Evolutionary conservation across 2,113 vertebrate species (phyloP).

Genomic region (Anoura caudifer): DNA sequence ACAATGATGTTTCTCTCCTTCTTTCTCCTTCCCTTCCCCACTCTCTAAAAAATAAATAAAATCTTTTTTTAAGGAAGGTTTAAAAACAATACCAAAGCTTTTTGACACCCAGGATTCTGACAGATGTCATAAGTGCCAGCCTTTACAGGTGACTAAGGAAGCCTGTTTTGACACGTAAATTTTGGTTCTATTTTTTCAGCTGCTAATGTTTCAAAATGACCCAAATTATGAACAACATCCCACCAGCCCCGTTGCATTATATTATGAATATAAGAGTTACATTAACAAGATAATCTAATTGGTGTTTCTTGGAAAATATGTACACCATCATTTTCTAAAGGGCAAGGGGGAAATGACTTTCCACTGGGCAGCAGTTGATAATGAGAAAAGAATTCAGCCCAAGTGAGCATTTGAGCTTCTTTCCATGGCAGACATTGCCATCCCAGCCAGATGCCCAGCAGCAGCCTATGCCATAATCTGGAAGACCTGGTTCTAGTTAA

Average conservation of each 20-base stretch:
- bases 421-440: not conserved
- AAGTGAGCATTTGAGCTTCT: not conserved
- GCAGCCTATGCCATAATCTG: not conserved
- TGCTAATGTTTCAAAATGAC: slow-evolving; percentile 19
- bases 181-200: not conserved
- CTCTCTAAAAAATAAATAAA: no score
- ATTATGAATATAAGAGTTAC: slow-evolving; percentile 37
- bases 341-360: not conserved
- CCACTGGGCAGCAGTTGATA: not conserved
- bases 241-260: slow-evolving; percentile 19
- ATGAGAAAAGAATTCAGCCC: not conserved
- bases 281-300: slow-evolving; percentile 45
- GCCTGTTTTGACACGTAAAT: not conserved
- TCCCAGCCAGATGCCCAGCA: not conserved
- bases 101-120: not conserved
- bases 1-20: no score
- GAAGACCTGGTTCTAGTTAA: not conserved
- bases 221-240: slow-evolving; percentile 21
- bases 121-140: not conserved
- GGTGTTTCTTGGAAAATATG: slow-evolving; percentile 28
- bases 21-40: no score
- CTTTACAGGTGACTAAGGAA: slow-evolving; percentile 26
- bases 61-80: no score
- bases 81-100: not conserved
- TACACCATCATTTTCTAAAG: not conserved